Evolutionary conservation across 1,140 invertebrate genomes (phyloP).

Genomic region (Drosophila sp.): DNA sequence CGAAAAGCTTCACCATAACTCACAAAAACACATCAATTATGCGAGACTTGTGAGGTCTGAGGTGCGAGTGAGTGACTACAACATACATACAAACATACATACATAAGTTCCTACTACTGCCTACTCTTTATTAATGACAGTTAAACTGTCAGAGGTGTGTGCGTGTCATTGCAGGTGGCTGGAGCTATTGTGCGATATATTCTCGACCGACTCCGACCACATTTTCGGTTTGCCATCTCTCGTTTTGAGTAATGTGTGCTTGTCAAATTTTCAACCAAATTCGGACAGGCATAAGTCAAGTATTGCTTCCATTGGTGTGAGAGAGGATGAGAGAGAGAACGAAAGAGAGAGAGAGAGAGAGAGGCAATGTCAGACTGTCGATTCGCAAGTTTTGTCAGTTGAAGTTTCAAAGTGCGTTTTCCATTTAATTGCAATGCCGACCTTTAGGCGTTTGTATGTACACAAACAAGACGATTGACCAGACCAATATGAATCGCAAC

Average conservation of each 20-base stretch:
- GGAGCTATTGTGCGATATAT: slow-evolving; percentile 28
- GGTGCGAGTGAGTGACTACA: slow-evolving; percentile 25
- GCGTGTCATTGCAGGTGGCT: slow-evolving; percentile 70
- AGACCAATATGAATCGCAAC: background rate
- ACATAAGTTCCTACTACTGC: slow-evolving; percentile 19
- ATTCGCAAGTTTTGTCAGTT: slow-evolving; percentile 5
- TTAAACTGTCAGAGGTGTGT: slow-evolving; percentile 79
- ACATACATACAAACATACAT: background rate
- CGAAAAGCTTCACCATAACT: slow-evolving; percentile 67
- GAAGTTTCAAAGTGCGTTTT: slow-evolving; percentile 4
- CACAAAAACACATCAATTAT: slow-evolving; percentile 80
- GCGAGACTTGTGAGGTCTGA: slow-evolving; percentile 31
- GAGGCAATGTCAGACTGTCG: background rate
- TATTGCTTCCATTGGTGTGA: slow-evolving; percentile 40
- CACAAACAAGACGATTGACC: background rate
- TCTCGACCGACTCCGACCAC: slow-evolving; percentile 13
- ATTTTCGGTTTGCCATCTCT: slow-evolving; percentile 17
- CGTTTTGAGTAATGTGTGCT: slow-evolving; percentile 68
- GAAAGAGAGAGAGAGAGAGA: background rate
- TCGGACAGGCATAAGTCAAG: slow-evolving; percentile 72
- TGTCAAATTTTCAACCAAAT: slow-evolving; percentile 70
- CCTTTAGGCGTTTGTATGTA: background rate
- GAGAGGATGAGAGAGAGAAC: background rate
- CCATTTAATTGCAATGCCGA: background rate
- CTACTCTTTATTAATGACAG: slow-evolving; percentile 77